Percentiles rank a stretch among this genome's conserved stretches.
These are phyloP conservation scores for Cebus imitator DNA, from an alignment of 2,113 vertebrate species.

Conservation along the genomic window DNA sequence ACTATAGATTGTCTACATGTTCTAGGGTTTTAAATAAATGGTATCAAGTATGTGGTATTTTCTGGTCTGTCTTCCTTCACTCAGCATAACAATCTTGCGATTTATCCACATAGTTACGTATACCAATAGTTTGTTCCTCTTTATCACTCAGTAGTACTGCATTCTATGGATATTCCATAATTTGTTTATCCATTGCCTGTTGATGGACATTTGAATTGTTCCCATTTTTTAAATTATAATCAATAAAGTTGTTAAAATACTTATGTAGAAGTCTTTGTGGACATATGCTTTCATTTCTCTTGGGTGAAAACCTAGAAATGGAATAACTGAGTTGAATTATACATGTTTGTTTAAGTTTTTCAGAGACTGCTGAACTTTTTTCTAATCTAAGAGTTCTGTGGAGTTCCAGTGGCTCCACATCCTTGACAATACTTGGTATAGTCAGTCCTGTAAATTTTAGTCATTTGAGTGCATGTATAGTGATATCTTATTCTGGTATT, in stretches of 20 bases:
- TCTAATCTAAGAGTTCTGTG: constrained; percentile 13
- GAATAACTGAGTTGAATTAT: neutral
- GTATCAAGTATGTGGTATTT: neutral
- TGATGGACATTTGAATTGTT: neutral
- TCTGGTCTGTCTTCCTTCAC: neutral
- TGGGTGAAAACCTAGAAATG: neutral
- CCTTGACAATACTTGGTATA: neutral
- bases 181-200: neutral
- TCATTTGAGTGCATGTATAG: neutral
- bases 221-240: neutral
- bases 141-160: constrained; percentile 1
- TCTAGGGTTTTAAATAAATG: neutral
- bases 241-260: neutral
- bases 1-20: neutral
- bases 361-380: neutral
- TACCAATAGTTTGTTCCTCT: neutral
- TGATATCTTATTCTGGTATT: neutral
- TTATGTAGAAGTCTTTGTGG: neutral
- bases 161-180: neutral
- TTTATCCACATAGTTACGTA: neutral
- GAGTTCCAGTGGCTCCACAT: neutral
- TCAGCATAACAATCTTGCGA: neutral
- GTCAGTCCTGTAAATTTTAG: neutral
- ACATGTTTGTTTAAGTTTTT: neutral
- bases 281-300: neutral